Evolutionary conservation across 1,140 invertebrate genomes (phyloP).

Genomic region (Amyelois transitella): DNA sequence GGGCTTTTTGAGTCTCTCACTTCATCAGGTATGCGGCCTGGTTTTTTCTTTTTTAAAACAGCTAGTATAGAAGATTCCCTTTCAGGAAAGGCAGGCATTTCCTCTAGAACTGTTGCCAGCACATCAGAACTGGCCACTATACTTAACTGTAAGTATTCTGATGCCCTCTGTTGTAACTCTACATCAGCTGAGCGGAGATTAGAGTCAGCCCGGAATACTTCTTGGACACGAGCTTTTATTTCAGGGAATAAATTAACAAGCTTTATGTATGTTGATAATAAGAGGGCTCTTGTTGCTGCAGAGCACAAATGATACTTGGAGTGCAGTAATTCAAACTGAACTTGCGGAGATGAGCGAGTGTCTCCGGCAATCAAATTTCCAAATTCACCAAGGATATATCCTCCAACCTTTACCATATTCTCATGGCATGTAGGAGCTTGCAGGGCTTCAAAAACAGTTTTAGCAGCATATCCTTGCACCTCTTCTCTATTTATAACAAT

Average conservation of each 20-base stretch:
- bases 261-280: constrained; percentile 99
- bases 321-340: constrained; percentile 97
- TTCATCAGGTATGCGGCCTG: constrained; percentile 90
- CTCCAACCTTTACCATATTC: constrained; percentile 99
- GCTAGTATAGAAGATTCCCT: constrained; percentile 98
- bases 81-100: constrained; percentile 99
- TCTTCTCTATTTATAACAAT: constrained; percentile 99
- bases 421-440: constrained; percentile 99
- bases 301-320: constrained; percentile 99
- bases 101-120: constrained; percentile 98
- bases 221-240: constrained; percentile 97
- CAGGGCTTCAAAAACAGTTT: constrained; percentile 99
- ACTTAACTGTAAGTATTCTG: constrained; percentile 97
- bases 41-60: constrained; percentile 98
- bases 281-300: constrained; percentile 93
- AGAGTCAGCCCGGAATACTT: constrained; percentile 96
- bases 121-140: constrained; percentile 98
- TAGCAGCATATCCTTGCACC: constrained; percentile 99
- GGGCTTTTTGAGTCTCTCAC: constrained; percentile 87
- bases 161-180: constrained; percentile 97
- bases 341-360: constrained; percentile 94
- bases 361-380: constrained; percentile 99
- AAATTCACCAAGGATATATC: constrained; percentile 99
- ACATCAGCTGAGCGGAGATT: constrained; percentile 98
- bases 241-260: constrained; percentile 99